A percentile compares a stretch with the other conserved stretches of the same genome.
These are phyloP conservation scores for Apocrypta bakeri DNA, from an alignment of 1,140 invertebrate species.

Conservation along the genomic window DNA sequence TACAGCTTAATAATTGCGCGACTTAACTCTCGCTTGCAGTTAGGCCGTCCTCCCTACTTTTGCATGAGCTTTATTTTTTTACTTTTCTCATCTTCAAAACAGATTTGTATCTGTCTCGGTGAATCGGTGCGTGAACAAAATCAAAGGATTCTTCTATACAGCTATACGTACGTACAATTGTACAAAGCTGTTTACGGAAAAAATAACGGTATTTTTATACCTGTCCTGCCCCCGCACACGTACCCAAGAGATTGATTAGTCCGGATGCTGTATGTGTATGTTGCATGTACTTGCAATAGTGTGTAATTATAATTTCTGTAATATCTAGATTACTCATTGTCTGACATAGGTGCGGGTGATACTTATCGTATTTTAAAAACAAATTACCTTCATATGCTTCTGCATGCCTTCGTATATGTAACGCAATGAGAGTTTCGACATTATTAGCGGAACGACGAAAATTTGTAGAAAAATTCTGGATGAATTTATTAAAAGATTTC, in stretches of 20 bases:
- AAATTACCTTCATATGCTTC: constrained; percentile 28
- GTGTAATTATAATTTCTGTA: constrained; percentile 24
- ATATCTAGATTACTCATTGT: constrained; percentile 20
- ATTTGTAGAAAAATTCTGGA: neutral
- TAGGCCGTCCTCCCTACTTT: constrained; percentile 53
- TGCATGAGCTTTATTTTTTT: constrained; percentile 35
- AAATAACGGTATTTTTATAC: constrained; percentile 27
- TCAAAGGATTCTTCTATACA: neutral
- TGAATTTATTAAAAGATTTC: too few relatives aligned
- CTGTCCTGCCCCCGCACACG: neutral
- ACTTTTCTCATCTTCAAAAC: neutral
- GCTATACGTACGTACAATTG: neutral
- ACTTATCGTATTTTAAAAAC: constrained; percentile 12
- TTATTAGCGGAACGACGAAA: too few relatives aligned
- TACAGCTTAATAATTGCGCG: constrained; percentile 74
- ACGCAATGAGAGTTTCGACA: neutral
- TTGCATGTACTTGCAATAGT: neutral
- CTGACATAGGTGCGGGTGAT: neutral
- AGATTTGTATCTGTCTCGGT: neutral
- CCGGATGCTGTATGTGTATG: neutral
- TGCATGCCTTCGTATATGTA: neutral
- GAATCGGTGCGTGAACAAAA: neutral
- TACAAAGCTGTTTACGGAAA: neutral
- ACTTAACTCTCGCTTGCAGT: constrained; percentile 5
- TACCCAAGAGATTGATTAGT: constrained; percentile 1